A percentile compares a stretch with the other conserved stretches of the same genome.
Conservation (phyloP, 2,113 vertebrate species). For the Macroglossus sobrinus region DNA sequence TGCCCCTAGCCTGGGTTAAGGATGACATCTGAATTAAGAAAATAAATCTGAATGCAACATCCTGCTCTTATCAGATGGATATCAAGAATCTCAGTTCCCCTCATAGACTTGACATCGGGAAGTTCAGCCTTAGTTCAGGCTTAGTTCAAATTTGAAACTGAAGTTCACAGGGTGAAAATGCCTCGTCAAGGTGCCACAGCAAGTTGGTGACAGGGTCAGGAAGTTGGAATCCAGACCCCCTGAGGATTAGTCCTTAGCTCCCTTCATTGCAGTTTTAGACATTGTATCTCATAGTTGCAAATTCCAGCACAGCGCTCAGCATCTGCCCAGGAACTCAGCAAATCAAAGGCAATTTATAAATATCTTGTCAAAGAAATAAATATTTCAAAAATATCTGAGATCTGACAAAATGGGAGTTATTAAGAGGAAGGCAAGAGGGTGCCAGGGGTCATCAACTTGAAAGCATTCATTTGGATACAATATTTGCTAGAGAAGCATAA, state of each 20-base stretch:
- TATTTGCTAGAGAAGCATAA: not conserved
- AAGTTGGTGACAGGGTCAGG: not conserved
- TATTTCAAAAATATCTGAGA: not conserved
- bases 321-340: not conserved
- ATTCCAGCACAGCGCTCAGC: not conserved
- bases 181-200: not conserved
- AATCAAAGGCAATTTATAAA: not conserved
- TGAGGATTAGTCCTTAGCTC: fast-evolving
- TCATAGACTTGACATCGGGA: not conserved
- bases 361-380: not conserved
- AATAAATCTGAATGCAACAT: not conserved
- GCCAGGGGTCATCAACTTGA: not conserved
- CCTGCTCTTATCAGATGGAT: not conserved
- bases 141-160: not conserved
- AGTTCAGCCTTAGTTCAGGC: not conserved
- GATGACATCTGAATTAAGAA: not conserved
- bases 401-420: not conserved
- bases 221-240: not conserved
- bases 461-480: not conserved
- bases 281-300: not conserved
- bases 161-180: not conserved
- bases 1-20: not conserved
- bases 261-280: not conserved
- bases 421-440: not conserved
- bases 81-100: not conserved